Base-by-base conservation (phyloP, 2,888 invertebrate species). In the Watsonalla cultraria region DNA sequence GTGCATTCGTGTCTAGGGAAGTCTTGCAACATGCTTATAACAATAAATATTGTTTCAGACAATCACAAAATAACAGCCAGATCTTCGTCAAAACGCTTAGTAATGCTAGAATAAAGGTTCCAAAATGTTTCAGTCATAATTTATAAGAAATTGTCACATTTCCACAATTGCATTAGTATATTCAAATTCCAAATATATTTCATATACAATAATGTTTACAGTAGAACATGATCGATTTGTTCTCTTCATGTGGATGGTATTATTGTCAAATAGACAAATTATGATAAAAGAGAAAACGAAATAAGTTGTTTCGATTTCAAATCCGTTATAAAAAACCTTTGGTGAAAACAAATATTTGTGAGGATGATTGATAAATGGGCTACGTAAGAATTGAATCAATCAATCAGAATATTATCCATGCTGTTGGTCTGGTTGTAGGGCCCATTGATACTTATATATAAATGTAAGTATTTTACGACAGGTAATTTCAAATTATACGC, bases 101-200 rank as follows among this genome's bases (percentile, higher is more conserved):
- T 68, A 72, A 72, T 72, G 68, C 74, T 81, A 82, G 74, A 76
- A 83, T 84, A 88, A 78, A 86, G 79, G 76, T 82, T 86, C 80
- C 80, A 90, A 89, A 90, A 80, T 78, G 78, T 66, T 70, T 89
- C 89, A 89, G 88, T 89, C 90, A 64, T 76, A 82, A 79, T 81
- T 79, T 84, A 76, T 84, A 84, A 84, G 82, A 86, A 82, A 81
- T 83, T 80, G 77, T 77, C 60, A 62, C 62, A 65, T 74, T 72
- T 70, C 62, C 66, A 68, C 68, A 66, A 71, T 68, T 72, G 69
- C 24, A 24, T 24, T 24, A 24, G 24, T 24, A 24, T 24, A 24
- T 24, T 24, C 24, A 24, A 1, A 24, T 24, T 24, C 24, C 60
- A 62, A 65, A 66, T 61, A 68, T 63, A 57, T 55, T 58, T 66